Percentiles rank a stretch among this genome's conserved stretches.
Conservation (phyloP, 92 coral and sea anemone genomes). For the Porites cylindrica region DNA sequence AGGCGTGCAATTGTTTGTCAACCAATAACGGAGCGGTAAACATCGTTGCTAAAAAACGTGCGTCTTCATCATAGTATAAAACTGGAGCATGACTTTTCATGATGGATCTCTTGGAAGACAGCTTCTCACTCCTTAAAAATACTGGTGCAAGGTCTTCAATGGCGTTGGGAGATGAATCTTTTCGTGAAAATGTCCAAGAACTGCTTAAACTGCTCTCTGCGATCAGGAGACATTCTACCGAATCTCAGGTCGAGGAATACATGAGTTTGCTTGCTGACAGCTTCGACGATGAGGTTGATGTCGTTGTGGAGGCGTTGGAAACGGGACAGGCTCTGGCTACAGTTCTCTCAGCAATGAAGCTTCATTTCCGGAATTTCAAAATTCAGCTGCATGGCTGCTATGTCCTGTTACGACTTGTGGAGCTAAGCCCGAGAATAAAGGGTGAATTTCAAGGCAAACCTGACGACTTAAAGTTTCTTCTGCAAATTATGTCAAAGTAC, state of each 20-base stretch:
- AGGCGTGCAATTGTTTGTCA: no score
- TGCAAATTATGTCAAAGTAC: slow-evolving; percentile 62
- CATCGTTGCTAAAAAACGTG: not conserved
- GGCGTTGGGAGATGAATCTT: slow-evolving; percentile 30
- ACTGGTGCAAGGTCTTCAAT: slow-evolving; percentile 3
- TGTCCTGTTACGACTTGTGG: slow-evolving; percentile 63
- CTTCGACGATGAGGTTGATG: slow-evolving; percentile 49
- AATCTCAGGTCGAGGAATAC: slow-evolving; percentile 62
- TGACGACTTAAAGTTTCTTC: slow-evolving; percentile 41
- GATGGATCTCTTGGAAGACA: slow-evolving; percentile 27
- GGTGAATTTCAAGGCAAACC: slow-evolving; percentile 37
- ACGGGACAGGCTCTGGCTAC: slow-evolving; percentile 52
- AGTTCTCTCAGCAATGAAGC: slow-evolving; percentile 65
- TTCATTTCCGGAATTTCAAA: slow-evolving; percentile 37
- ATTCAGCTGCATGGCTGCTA: slow-evolving; percentile 75
- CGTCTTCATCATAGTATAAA: not conserved
- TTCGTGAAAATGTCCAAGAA: slow-evolving; percentile 31
- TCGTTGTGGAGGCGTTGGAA: slow-evolving; percentile 36
- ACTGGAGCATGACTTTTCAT: not conserved
- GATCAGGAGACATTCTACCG: slow-evolving; percentile 60
- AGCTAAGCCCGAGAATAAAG: slow-evolving; percentile 56
- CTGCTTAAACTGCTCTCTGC: slow-evolving; percentile 49
- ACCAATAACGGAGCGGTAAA: not conserved
- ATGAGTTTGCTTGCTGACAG: slow-evolving; percentile 72
- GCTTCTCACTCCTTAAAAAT: slow-evolving; percentile 17